These are phyloP conservation scores for Phyto melanocephala DNA, from an alignment of 2,888 invertebrate species.

Conservation along the genomic window DNA sequence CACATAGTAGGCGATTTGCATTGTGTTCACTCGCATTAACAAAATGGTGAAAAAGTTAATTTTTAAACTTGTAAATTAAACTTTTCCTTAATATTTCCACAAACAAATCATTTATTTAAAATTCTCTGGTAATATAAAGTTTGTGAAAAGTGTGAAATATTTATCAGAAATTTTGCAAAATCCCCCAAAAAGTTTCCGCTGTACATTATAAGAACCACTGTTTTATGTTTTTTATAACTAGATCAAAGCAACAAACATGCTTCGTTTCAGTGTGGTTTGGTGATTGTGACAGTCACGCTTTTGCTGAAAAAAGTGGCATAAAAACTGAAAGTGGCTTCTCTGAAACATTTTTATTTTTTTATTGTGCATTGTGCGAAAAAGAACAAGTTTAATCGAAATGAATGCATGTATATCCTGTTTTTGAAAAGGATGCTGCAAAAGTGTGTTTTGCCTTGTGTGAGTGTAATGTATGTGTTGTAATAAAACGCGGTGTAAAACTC, in stretches of 20 bases:
- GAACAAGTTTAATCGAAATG: constrained; percentile 3
- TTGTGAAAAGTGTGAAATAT: too few relatives aligned
- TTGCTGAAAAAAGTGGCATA: not conserved
- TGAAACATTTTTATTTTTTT: not conserved
- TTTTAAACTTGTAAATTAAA: too few relatives aligned
- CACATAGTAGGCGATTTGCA: too few relatives aligned
- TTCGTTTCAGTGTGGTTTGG: constrained; percentile 5
- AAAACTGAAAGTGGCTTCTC: constrained; percentile 39
- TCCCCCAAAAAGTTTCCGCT: too few relatives aligned
- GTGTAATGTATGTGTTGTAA: not conserved
- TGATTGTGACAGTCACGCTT: constrained; percentile 33
- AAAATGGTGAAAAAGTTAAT: too few relatives aligned
- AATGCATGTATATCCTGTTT: constrained; percentile 18
- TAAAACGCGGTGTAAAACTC: constrained; percentile 33
- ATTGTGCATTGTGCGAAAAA: not conserved
- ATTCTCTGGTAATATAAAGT: too few relatives aligned
- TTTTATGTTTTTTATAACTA: not conserved
- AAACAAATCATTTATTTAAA: too few relatives aligned
- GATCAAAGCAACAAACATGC: not conserved
- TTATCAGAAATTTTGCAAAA: too few relatives aligned
- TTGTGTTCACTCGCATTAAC: too few relatives aligned
- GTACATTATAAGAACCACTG: too few relatives aligned
- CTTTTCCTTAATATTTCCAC: too few relatives aligned
- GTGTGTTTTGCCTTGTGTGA: not conserved
- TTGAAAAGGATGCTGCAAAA: not conserved